phyloP scores from a whole-genome alignment of 2,797 vertebrate species.

The Myotis planiceps region DNA sequence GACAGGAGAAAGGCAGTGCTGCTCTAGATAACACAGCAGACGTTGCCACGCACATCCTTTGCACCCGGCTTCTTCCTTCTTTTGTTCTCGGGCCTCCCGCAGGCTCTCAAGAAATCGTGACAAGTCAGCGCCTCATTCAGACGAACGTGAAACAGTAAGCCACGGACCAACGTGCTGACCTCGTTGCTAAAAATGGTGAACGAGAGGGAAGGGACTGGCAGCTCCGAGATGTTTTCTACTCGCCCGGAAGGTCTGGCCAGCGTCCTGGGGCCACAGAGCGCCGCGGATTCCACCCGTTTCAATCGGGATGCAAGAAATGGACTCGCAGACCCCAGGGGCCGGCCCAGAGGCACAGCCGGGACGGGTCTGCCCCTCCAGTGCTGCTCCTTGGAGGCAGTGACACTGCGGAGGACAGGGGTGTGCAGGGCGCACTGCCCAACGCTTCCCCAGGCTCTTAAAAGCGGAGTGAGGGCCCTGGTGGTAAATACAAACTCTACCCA shows the following conservation, averaged over 20 bases:
- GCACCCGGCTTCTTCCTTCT: background rate
- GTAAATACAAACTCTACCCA: background rate
- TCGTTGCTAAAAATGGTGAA: background rate
- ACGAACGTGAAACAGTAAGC: background rate
- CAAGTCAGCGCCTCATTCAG: background rate
- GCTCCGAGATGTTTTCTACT: background rate
- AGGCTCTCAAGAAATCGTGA: background rate
- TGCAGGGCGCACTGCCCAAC: background rate
- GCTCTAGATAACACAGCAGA: background rate
- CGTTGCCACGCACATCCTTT: background rate
- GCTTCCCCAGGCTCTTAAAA: background rate
- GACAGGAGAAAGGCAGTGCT: background rate
- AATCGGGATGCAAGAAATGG: background rate
- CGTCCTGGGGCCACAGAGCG: background rate
- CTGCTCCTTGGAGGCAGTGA: background rate
- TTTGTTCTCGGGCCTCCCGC: background rate
- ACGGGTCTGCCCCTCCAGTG: too few relatives aligned
- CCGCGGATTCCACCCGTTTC: background rate
- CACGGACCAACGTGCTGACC: background rate
- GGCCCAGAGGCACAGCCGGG: background rate
- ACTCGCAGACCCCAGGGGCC: background rate
- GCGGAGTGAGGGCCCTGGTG: background rate
- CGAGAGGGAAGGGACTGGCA: background rate
- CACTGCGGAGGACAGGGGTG: background rate
- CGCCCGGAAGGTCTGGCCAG: background rate